Evolutionary conservation across 1,140 invertebrate genomes (phyloP).

Genomic region (Ruditapes philippinarum): DNA sequence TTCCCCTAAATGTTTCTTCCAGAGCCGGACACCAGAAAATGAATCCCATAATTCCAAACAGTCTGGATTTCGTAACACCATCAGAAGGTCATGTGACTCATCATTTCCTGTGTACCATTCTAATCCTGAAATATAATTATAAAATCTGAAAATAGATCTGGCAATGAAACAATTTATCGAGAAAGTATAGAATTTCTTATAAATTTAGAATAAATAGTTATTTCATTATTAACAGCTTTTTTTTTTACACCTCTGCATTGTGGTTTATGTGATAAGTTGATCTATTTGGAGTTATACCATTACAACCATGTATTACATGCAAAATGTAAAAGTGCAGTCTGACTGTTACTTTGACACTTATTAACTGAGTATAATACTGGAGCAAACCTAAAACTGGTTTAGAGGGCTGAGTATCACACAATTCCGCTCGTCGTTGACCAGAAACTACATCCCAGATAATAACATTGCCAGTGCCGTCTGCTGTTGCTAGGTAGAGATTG

Average conservation of each 20-base stretch:
- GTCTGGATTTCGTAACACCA: constrained; percentile 36
- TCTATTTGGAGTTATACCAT: too few relatives aligned
- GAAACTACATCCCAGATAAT: constrained; percentile 50
- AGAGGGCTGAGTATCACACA: not conserved
- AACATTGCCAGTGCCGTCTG: constrained; percentile 29
- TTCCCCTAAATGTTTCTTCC: constrained; percentile 32
- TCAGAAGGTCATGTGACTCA: constrained; percentile 45
- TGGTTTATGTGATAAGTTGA: too few relatives aligned
- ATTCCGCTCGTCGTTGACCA: not conserved
- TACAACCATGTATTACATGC: too few relatives aligned
- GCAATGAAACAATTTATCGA: too few relatives aligned
- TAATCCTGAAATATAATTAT: not conserved
- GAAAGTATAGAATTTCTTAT: too few relatives aligned
- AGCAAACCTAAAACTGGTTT: constrained; percentile 26
- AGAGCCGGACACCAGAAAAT: constrained; percentile 35
- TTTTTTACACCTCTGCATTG: too few relatives aligned
- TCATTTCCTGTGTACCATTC: constrained; percentile 46
- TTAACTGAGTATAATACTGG: too few relatives aligned
- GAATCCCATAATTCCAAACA: constrained; percentile 54
- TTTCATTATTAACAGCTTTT: too few relatives aligned
- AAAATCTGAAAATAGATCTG: too few relatives aligned
- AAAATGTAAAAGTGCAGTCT: too few relatives aligned
- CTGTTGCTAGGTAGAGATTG: constrained; percentile 29
- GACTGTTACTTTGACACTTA: too few relatives aligned
- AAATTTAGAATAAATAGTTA: too few relatives aligned